phyloP scores from a whole-genome alignment of 2,797 vertebrate species.

The Chaunax sp. region DNA sequence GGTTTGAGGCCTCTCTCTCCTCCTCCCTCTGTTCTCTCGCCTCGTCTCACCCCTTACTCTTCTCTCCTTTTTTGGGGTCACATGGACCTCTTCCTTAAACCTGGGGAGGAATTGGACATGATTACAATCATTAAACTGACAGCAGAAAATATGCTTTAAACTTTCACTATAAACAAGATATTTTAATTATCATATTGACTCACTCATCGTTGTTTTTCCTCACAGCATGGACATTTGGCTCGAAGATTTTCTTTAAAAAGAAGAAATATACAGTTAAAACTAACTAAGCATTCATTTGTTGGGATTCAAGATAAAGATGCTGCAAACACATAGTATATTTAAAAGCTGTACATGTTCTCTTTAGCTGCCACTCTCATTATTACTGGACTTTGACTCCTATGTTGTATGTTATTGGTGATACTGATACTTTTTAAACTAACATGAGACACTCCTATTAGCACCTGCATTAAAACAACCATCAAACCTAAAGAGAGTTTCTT shows the following conservation, averaged over 20 bases:
- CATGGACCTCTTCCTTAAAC: constrained; percentile 63
- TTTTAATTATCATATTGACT: constrained; percentile 49
- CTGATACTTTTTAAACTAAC: too few species aligned
- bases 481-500: too few species aligned
- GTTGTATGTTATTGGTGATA: too few species aligned
- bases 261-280: background rate
- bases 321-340: background rate
- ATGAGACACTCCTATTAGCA: too few species aligned
- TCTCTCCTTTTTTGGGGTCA: constrained; percentile 71
- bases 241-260: constrained; percentile 78
- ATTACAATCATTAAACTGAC: background rate
- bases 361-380: too few species aligned
- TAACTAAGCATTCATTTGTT: background rate
- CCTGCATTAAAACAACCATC: too few species aligned
- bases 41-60: constrained; percentile 67
- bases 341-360: too few species aligned
- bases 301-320: background rate
- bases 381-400: too few species aligned
- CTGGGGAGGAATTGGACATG: constrained; percentile 36
- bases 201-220: constrained; percentile 85
- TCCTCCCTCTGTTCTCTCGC: constrained; percentile 73
- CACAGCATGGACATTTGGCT: constrained; percentile 83
- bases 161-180: too few species aligned
- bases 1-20: constrained; percentile 77
- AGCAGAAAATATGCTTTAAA: background rate